Conservation (phyloP, 2,113 vertebrate genomes). For the Sceloporus undulatus region DNA sequence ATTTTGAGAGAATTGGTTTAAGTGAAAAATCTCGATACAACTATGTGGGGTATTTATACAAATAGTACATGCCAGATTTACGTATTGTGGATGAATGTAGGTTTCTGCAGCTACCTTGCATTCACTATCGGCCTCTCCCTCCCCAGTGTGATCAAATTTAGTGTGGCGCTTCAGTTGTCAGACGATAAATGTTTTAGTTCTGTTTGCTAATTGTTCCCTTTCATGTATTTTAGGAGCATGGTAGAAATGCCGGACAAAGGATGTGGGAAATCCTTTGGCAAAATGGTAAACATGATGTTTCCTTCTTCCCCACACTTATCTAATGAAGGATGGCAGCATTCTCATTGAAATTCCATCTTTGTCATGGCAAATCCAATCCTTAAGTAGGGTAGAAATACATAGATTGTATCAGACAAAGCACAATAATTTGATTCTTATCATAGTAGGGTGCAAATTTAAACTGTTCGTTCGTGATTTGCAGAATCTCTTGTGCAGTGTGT, state of each 20-base stretch:
- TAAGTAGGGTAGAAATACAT: rapidly evolving
- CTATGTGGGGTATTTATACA: background rate
- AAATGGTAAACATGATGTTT: slow-evolving; percentile 21
- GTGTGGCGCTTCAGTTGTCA: slow-evolving; percentile 30
- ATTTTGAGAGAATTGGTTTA: slow-evolving; percentile 56
- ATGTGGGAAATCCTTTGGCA: slow-evolving; percentile 38
- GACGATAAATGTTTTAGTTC: slow-evolving; percentile 45
- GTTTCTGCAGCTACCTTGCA: slow-evolving; percentile 33
- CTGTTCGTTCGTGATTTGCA: background rate
- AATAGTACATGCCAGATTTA: slow-evolving; percentile 5
- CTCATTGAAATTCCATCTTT: slow-evolving; percentile 16
- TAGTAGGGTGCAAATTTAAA: background rate
- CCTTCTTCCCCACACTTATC: background rate
- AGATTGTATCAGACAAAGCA: slow-evolving; percentile 6
- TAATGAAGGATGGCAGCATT: slow-evolving; percentile 16
- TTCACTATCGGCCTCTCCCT: slow-evolving; percentile 43
- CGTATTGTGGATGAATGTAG: slow-evolving; percentile 49
- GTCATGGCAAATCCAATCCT: background rate
- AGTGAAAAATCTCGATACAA: slow-evolving; percentile 29
- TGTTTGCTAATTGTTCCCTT: slow-evolving; percentile 1
- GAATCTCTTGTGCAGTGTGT: slow-evolving; percentile 1
- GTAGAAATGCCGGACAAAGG: slow-evolving; percentile 58
- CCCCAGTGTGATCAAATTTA: slow-evolving; percentile 29
- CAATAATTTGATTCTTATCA: slow-evolving; percentile 17
- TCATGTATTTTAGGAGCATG: slow-evolving; percentile 21